phyloP scores from a whole-genome alignment of 2,113 vertebrate genomes.

The Paratilapia polleni region DNA sequence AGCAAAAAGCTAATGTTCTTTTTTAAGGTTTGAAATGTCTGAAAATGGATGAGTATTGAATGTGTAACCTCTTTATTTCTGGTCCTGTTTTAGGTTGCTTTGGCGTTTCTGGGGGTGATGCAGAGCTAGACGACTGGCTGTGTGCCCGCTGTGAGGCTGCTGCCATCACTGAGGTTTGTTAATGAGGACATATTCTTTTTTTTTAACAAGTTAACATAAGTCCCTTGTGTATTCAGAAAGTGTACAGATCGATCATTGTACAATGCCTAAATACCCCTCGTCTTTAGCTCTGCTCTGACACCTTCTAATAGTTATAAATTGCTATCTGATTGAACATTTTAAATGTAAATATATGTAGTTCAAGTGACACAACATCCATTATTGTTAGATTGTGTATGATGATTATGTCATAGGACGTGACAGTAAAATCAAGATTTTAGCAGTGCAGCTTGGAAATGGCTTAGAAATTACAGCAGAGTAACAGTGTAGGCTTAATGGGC shows the following conservation, averaged over 20 bases:
- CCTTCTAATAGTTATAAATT: neutral
- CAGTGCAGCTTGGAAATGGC: too few species aligned
- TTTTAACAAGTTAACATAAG: neutral
- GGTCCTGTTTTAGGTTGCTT: constrained; percentile 87
- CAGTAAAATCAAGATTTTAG: neutral
- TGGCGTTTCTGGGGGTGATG: constrained; percentile 84
- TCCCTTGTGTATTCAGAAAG: too few species aligned
- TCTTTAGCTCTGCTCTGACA: neutral
- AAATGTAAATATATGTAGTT: neutral
- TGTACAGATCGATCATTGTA: too few species aligned
- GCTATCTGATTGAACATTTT: neutral
- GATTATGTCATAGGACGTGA: neutral
- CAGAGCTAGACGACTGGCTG: constrained; percentile 87
- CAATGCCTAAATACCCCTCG: too few species aligned
- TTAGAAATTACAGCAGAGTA: too few species aligned
- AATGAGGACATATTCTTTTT: neutral
- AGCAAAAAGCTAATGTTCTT: neutral
- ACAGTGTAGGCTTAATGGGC: too few species aligned
- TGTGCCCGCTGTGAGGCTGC: constrained; percentile 92
- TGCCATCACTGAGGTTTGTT: constrained; percentile 89
- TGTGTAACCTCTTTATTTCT: neutral
- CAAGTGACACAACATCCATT: neutral
- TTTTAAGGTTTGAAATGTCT: neutral
- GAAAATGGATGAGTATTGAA: neutral
- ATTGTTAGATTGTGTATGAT: neutral